Evolutionary conservation across 2,888 invertebrate species (phyloP).

Genomic region (Atherix ibis): DNA sequence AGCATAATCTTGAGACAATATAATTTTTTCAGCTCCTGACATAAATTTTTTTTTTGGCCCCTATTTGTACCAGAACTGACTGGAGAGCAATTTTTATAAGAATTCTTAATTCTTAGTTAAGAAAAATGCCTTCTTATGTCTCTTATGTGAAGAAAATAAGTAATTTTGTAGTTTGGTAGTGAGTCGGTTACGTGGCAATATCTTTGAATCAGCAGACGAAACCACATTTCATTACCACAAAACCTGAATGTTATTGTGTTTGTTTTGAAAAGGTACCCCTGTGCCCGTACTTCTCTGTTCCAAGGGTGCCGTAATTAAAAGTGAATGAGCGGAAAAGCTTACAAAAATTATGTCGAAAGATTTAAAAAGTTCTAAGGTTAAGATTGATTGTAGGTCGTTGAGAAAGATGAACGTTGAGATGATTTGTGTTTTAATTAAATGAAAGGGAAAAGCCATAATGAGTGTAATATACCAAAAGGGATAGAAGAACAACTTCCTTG

Average conservation of each 20-base stretch:
- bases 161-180: too few species aligned
- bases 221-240: background rate
- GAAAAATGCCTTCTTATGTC: too few species aligned
- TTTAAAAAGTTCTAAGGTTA: background rate
- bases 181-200: background rate
- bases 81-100: too few species aligned
- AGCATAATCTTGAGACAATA: too few species aligned
- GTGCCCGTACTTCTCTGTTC: background rate
- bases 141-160: too few species aligned
- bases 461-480: background rate
- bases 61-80: too few species aligned
- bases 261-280: background rate
- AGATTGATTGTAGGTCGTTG: slow-evolving; percentile 1
- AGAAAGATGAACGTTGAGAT: slow-evolving; percentile 1
- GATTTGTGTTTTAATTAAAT: slow-evolving; percentile 2
- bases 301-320: background rate
- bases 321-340: background rate
- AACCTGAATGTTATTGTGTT: background rate
- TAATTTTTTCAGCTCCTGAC: too few species aligned
- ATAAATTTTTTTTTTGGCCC: too few species aligned
- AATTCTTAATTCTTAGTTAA: too few species aligned
- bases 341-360: background rate
- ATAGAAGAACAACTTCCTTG: background rate
- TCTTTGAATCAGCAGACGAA: background rate
- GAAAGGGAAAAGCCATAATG: slow-evolving; percentile 1